Base-by-base conservation (phyloP, 2,113 vertebrate genomes). In the Cyrtonyx montezumae region DNA sequence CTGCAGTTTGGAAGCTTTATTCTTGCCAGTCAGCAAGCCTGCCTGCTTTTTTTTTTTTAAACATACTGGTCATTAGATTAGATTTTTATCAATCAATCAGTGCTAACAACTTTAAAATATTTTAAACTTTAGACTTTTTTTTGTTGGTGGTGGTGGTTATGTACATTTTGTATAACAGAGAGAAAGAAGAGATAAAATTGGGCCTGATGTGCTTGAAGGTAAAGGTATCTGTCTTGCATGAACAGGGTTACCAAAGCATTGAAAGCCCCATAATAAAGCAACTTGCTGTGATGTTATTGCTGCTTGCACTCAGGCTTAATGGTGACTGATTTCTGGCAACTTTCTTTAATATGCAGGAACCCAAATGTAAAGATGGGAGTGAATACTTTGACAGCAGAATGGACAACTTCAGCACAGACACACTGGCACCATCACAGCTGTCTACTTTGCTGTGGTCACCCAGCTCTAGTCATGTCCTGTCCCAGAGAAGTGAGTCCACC, bases 301-400 rank as follows among this genome's bases (percentile, higher is more conserved):
- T 7, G 2, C 42, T 86, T 75, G 15, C 76, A 79, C 42, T 79
- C 17, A 26, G 70, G 48, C 43, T 53, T 53, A 53, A 2, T 65
- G 15, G 23, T 56, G 62, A 58, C 40, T 93, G 84, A 95, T 36
- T 0, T 2, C 37, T 58, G 69, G 45, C 61, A 26, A 37, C 93
- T 91, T 96, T 37, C 21, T 10, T 97, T 88, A 80, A 75, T 91
- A 26, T 19, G 21, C 95, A 99, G 99, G 99, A 99, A 82, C 97
- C 98, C 4, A 97, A 98, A 82, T 98, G 96, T 93, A 99, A 98
- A 96, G 99, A 99, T 79, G 94, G 97, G 53, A 97, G 91, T 0
- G 99, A 99, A 48, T 98, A 97, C 78, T 99, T 99, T 25, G 99
- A 99, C 91, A 99, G 98, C 83, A 98, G 98, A 75, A 97, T 98